Evolutionary conservation across 2,888 invertebrate species (phyloP).

Genomic region (Yponomeuta evonymella): DNA sequence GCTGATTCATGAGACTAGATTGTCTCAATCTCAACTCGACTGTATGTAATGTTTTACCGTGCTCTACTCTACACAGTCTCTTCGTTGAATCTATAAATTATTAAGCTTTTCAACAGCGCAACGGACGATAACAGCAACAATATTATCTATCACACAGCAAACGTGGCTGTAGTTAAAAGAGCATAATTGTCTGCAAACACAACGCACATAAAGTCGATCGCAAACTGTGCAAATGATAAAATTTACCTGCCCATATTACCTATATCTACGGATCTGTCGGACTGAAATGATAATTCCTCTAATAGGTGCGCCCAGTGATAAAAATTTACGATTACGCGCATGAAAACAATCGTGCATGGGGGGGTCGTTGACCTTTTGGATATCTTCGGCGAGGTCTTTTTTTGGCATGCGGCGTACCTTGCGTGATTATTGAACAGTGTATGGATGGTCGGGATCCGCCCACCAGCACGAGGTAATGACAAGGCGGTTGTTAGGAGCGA

Average conservation of each 20-base stretch:
- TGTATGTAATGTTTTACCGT: too few species aligned
- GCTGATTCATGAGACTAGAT: constrained; percentile 11
- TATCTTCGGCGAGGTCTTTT: not conserved
- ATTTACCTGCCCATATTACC: not conserved
- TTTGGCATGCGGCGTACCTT: not conserved
- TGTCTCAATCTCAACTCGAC: not conserved
- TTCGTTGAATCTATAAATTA: not conserved
- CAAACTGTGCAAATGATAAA: not conserved
- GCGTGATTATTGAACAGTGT: constrained; percentile 1
- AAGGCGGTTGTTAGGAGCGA: constrained; percentile 18
- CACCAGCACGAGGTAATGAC: constrained; percentile 8
- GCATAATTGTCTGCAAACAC: not conserved
- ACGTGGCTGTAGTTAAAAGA: not conserved
- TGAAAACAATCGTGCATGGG: constrained; percentile 4
- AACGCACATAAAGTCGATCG: not conserved
- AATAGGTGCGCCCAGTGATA: constrained; percentile 13
- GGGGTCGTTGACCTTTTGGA: constrained; percentile 3
- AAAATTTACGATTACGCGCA: constrained; percentile 13
- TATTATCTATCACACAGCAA: not conserved
- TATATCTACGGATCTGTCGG: constrained; percentile 5
- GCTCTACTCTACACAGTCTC: too few species aligned
- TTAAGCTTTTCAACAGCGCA: not conserved
- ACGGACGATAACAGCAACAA: too few species aligned
- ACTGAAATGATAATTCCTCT: not conserved
- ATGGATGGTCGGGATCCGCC: not conserved